Conservation (phyloP, 2,113 vertebrate genomes). For the Aythya baeri region DNA sequence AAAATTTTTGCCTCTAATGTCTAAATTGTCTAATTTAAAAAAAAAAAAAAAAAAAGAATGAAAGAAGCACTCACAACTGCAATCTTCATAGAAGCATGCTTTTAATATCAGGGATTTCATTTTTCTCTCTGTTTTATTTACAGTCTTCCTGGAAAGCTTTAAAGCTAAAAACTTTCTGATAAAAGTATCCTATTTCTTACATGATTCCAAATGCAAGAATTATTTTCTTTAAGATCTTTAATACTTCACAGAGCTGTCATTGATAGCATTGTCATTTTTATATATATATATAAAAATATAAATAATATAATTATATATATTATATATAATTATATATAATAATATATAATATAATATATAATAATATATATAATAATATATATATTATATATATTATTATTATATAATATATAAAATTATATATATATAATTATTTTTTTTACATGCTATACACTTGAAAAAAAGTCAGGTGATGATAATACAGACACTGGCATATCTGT, state of each 20-base stretch:
- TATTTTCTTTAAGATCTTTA: not conserved
- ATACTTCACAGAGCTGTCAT: not conserved
- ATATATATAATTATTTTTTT: not conserved
- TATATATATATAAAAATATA: not conserved
- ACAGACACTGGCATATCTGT: not conserved
- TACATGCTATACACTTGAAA: not conserved
- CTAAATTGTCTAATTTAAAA: not conserved
- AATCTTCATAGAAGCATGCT: not conserved
- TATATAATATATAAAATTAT: too few relatives aligned
- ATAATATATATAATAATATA: too few relatives aligned
- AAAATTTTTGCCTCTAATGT: not conserved
- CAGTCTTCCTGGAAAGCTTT: not conserved
- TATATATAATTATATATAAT: too few relatives aligned
- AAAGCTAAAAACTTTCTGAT: not conserved
- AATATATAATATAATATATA: too few relatives aligned
- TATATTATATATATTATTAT: too few relatives aligned
- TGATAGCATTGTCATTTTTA: not conserved
- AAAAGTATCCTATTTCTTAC: not conserved
- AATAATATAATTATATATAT: too few relatives aligned
- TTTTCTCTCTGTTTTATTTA: not conserved
- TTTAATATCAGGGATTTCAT: not conserved
- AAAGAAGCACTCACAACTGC: not conserved
- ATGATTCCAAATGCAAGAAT: not conserved
- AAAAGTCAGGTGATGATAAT: not conserved
- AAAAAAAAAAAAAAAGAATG: not conserved